Percentiles rank a stretch among this genome's conserved stretches.
These are phyloP conservation scores for Lepus oiostolus DNA, from an alignment of 2,797 vertebrate genomes.

Conservation along the genomic window DNA sequence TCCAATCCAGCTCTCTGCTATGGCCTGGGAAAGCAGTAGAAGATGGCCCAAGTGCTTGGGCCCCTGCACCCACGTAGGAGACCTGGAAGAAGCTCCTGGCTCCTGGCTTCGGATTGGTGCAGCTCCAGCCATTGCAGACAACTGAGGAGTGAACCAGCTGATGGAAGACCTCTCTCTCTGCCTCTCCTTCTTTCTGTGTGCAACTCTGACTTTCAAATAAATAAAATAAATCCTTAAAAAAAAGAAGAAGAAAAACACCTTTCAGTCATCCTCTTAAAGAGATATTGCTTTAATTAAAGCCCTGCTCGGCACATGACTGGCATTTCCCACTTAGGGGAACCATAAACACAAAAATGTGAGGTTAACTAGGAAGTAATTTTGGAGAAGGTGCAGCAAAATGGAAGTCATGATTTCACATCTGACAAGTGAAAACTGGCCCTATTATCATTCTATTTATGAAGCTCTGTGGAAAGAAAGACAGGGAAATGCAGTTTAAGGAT, in stretches of 20 bases:
- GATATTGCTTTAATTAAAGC: background rate
- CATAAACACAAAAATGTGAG: background rate
- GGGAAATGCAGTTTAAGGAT: background rate
- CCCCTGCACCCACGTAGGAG: too few species aligned
- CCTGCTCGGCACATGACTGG: background rate
- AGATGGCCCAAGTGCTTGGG: too few species aligned
- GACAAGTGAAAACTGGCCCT: background rate
- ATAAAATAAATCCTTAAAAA: background rate
- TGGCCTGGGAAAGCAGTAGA: too few species aligned
- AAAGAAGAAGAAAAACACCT: background rate
- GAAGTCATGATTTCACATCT: background rate
- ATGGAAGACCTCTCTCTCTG: too few species aligned
- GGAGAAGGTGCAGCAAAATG: background rate
- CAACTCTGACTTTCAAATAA: too few species aligned
- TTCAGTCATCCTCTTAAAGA: background rate
- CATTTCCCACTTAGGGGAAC: background rate
- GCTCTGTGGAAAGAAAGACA: background rate
- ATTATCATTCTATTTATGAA: conserved; percentile 34
- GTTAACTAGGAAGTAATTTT: background rate
- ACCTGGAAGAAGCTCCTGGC: too few species aligned
- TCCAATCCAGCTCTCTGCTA: too few species aligned
- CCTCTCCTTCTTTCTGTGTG: too few species aligned
- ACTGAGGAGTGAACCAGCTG: too few species aligned
- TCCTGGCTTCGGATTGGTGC: too few species aligned
- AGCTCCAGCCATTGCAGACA: too few species aligned